Evolutionary conservation across 2,113 vertebrate species (phyloP), one percentile per base, ranked within the genome.

Genomic region (Prinia subflava): DNA sequence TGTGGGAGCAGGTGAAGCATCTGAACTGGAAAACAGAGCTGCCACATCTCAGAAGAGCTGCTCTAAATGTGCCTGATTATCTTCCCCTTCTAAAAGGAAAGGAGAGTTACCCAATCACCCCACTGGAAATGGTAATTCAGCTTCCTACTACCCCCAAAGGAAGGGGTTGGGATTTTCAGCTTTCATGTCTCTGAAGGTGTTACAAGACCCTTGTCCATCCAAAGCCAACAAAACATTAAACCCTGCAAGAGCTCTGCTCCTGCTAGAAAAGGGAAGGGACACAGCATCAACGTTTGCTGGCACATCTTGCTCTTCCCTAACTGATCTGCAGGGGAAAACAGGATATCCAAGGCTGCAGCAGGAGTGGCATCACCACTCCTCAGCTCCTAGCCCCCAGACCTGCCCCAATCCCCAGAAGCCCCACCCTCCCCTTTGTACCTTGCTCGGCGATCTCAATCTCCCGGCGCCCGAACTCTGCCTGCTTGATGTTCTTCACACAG

Each of bases 401-500:
- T 56, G 39, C 19, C 68, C 75, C 17, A 27, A 33, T 65, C 30
- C 41, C 71, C 60, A 13, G 4, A 2, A 31, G 6, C 14, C 31
- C 57, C 80, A 30, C 1, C 2, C 33, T 73, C 37, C 46, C 1
- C 47, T 62, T 20, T 13, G 92, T 95, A 99, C 99, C 99, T 98
- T 99, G 99, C 65, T 99, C 99, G 5, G 99, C 99, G 4, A 99
- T 99, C 98, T 99, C 99, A 23, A 99, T 99, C 97, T 99, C 99
- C 60, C 99, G 98, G 69, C 99, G 98, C 71, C 99, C 99, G 37
- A 99, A 99, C 94, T 99, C 99, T 1, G 98, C 98, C 97, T 99
- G 99, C 81, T 99, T 99, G 97, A 99, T 99, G 97, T 99, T 99
- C 98, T 99, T 99, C 95, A 99, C 99, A 15, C 99, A 99, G 98